Evolutionary conservation across 2,888 invertebrate species (phyloP).

Genomic region (Cryptocephalus moraei): DNA sequence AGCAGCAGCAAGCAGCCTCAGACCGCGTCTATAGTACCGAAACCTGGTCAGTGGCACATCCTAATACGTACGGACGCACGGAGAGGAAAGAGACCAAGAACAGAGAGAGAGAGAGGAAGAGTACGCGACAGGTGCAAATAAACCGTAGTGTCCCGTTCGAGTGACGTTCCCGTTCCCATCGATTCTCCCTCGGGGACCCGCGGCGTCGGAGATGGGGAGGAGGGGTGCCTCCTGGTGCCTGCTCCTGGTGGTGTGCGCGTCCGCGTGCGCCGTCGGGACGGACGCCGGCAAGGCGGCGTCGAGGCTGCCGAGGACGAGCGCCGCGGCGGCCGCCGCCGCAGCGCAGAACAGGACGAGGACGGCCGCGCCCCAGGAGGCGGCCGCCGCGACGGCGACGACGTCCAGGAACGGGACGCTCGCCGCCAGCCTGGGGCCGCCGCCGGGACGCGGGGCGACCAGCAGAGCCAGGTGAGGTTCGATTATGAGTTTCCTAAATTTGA

Average conservation of each 20-base stretch:
- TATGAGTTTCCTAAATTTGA: no score
- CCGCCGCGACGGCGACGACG: conserved; percentile 27
- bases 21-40: no score
- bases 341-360: conserved; percentile 34
- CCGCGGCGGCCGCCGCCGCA: conserved; percentile 40
- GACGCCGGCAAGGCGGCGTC: conserved; percentile 36
- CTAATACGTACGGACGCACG: no score
- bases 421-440: conserved; percentile 27
- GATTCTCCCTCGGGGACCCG: no score
- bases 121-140: no score
- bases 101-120: no score
- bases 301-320: conserved; percentile 50
- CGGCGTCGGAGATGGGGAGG: background rate
- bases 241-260: conserved; percentile 21
- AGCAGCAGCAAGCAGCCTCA: no score
- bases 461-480: conserved; percentile 26
- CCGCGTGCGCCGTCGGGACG: background rate
- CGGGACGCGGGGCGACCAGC: conserved; percentile 28
- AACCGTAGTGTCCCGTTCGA: no score
- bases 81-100: no score
- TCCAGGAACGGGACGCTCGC: conserved; percentile 13
- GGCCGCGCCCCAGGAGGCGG: conserved; percentile 35
- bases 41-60: no score
- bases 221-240: conserved; percentile 21
- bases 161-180: no score